Conservation (phyloP, 2,797 vertebrate genomes). For the Tapera naevia region DNA sequence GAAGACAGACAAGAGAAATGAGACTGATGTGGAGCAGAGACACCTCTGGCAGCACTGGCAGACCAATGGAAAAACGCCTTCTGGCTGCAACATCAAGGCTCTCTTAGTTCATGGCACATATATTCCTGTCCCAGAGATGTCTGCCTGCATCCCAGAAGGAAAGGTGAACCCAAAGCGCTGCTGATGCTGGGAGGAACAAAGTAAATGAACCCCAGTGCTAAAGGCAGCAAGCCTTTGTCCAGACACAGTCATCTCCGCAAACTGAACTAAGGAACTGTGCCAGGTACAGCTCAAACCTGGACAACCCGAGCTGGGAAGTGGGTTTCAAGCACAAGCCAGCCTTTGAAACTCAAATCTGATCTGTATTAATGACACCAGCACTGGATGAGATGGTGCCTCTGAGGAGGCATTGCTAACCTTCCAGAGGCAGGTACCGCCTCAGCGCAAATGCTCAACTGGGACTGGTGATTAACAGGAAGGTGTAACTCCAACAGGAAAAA, state of each 20-base stretch:
- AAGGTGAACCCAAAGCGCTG: not conserved
- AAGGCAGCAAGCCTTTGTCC: not conserved
- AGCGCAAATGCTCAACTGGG: not conserved
- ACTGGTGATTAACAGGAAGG: not conserved
- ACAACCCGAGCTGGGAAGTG: not conserved
- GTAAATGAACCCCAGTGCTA: not conserved
- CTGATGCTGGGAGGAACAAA: slow-evolving; percentile 19
- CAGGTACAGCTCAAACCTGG: not conserved
- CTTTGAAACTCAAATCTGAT: not conserved
- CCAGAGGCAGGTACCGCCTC: not conserved
- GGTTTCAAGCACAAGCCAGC: not conserved
- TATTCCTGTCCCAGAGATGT: not conserved
- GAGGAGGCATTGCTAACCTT: not conserved
- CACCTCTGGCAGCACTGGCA: not conserved
- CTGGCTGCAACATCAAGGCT: not conserved
- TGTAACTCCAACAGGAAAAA: not conserved
- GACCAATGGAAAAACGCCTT: not conserved
- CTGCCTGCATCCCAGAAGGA: not conserved
- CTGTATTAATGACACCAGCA: not conserved
- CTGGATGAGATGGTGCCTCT: not conserved
- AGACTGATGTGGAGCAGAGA: accelerated
- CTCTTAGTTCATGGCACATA: not conserved
- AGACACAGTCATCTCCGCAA: not conserved
- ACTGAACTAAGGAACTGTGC: accelerated
- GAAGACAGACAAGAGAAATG: not conserved